A percentile compares a stretch with the other conserved stretches of the same genome.
Evolutionary conservation across 2,113 vertebrate genomes (phyloP).

Genomic region (Jaculus jaculus): DNA sequence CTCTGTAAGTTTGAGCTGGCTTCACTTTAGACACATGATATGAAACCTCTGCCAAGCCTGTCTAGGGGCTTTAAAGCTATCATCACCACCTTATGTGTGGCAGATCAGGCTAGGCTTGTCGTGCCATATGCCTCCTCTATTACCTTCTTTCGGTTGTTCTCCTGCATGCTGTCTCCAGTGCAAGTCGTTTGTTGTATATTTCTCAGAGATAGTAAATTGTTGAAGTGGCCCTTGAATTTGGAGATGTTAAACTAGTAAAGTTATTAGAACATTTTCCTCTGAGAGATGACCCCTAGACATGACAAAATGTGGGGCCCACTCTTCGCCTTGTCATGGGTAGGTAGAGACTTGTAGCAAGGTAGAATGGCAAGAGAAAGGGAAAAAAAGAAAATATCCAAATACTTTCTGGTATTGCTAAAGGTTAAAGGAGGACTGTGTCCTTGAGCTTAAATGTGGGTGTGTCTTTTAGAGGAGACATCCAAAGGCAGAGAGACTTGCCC

Average conservation of each 20-base stretch:
- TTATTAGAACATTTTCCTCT: not conserved
- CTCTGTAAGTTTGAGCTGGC: not conserved
- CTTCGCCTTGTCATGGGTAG: not conserved
- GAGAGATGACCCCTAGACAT: not conserved
- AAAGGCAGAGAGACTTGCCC: not conserved
- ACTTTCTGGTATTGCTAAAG: not conserved
- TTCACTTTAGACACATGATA: not conserved
- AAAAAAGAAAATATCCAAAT: not conserved
- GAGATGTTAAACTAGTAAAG: not conserved
- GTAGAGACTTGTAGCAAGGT: not conserved
- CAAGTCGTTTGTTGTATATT: not conserved
- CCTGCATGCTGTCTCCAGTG: not conserved
- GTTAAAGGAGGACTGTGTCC: not conserved
- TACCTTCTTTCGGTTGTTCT: not conserved
- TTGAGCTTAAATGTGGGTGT: not conserved
- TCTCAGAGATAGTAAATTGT: not conserved
- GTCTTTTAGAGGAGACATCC: not conserved
- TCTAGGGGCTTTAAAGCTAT: not conserved
- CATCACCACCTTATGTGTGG: rapidly evolving
- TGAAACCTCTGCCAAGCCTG: not conserved
- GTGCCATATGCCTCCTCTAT: not conserved
- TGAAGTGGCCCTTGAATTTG: not conserved
- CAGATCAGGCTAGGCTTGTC: not conserved
- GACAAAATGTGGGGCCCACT: not conserved
- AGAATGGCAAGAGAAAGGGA: not conserved